phyloP scores from a whole-genome alignment of 2,797 vertebrate species.

The Carcharodon carcharias region DNA sequence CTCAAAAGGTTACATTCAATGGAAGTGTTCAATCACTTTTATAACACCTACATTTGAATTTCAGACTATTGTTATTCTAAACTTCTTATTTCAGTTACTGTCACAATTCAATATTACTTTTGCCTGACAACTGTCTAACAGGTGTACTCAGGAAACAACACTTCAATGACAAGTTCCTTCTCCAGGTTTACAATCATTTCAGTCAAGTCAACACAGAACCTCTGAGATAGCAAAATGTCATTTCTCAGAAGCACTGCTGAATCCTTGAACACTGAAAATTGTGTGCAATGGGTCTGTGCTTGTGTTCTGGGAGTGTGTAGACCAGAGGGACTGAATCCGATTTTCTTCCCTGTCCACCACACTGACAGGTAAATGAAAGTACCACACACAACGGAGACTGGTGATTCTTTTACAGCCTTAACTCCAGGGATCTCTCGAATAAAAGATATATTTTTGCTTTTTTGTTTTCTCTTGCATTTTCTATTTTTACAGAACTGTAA shows the following conservation, averaged over 20 bases:
- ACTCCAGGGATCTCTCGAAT: neutral
- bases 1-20: neutral
- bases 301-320: neutral
- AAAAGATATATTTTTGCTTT: neutral
- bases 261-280: neutral
- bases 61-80: neutral
- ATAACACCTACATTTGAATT: neutral
- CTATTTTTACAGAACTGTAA: conserved; percentile 5
- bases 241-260: neutral
- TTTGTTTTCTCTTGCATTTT: neutral
- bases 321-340: neutral
- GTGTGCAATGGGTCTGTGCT: neutral
- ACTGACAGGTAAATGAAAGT: neutral
- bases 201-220: neutral
- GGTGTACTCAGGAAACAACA: neutral
- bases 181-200: neutral
- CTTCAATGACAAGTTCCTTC: neutral
- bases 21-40: neutral
- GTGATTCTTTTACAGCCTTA: neutral
- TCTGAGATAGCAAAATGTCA: neutral
- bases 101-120: neutral
- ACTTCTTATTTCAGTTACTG: neutral
- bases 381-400: neutral
- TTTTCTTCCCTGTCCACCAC: neutral
- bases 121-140: too few relatives aligned